Percentiles rank a stretch among this genome's conserved stretches.
Evolutionary conservation across 1,140 invertebrate species (phyloP).

Genomic region (Bilobella aurantiaca): DNA sequence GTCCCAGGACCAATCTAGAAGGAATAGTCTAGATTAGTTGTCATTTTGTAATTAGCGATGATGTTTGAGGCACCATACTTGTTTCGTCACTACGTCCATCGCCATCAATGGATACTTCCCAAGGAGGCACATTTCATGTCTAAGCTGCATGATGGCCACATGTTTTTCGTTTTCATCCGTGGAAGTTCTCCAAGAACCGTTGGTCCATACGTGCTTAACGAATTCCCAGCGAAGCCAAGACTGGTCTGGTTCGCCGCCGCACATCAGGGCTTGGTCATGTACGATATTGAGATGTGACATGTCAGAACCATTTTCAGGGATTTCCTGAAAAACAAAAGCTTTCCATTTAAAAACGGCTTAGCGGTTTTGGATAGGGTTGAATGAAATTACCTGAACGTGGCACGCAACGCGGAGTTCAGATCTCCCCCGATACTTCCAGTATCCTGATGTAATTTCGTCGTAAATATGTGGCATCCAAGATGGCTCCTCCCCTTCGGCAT

Average conservation of each 20-base stretch:
- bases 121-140: slow-evolving; percentile 49
- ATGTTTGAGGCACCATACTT: too few species aligned
- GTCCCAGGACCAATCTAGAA: slow-evolving; percentile 45
- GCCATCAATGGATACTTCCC: slow-evolving; percentile 44
- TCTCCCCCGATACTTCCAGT: slow-evolving; percentile 58
- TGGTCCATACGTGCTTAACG: slow-evolving; percentile 38
- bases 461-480: slow-evolving; percentile 55
- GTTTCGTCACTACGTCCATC: slow-evolving; percentile 49
- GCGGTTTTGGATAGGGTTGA: too few species aligned
- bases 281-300: slow-evolving; percentile 45
- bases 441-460: slow-evolving; percentile 45
- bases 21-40: not conserved
- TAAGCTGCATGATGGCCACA: slow-evolving; percentile 49
- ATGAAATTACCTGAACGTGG: slow-evolving; percentile 58
- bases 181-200: slow-evolving; percentile 36
- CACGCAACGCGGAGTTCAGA: slow-evolving; percentile 64
- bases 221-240: slow-evolving; percentile 29
- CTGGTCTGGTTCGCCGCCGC: slow-evolving; percentile 44
- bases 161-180: slow-evolving; percentile 42
- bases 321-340: slow-evolving; percentile 41
- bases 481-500: slow-evolving; percentile 59
- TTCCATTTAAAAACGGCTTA: not conserved
- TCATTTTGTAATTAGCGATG: too few species aligned
- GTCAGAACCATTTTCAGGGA: slow-evolving; percentile 53
- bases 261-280: slow-evolving; percentile 41